A percentile compares a stretch with the other conserved stretches of the same genome.
These are phyloP conservation scores for Tetraodon nigroviridis DNA, from an alignment of 2,113 vertebrate species.

Conservation along the genomic window DNA sequence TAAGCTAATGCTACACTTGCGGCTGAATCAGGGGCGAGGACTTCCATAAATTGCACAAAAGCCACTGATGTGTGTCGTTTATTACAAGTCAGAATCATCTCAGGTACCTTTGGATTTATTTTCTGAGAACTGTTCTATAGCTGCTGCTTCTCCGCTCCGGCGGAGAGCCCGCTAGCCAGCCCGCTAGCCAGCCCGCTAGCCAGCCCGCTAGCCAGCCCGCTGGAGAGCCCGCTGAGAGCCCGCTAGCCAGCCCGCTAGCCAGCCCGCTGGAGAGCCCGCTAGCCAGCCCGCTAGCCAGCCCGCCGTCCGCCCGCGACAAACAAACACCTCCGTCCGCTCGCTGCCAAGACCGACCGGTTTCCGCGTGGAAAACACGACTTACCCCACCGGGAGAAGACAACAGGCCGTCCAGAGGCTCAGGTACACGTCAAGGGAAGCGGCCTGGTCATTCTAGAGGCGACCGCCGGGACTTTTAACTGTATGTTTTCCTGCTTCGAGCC, in stretches of 20 bases:
- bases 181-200: constrained; percentile 67
- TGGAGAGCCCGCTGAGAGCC: constrained; percentile 60
- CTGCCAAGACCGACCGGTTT: constrained; percentile 5
- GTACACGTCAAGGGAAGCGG: constrained; percentile 24
- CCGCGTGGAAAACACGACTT: constrained; percentile 31
- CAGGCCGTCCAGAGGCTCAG: constrained; percentile 8
- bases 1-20: constrained; percentile 49
- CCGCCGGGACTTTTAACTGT: constrained; percentile 54
- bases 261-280: constrained; percentile 53
- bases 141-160: constrained; percentile 9
- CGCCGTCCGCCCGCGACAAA: constrained; percentile 75
- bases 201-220: constrained; percentile 71
- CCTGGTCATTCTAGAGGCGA: constrained; percentile 28
- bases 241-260: constrained; percentile 74
- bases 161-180: constrained; percentile 62
- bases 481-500: constrained; percentile 63
- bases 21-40: neutral
- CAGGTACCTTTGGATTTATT: constrained; percentile 20
- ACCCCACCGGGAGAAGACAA: constrained; percentile 35
- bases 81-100: too few relatives aligned
- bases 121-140: constrained; percentile 46
- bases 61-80: too few relatives aligned
- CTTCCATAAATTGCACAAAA: neutral
- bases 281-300: constrained; percentile 65
- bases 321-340: constrained; percentile 64